These are phyloP conservation scores for Dreissena polymorpha DNA, from an alignment of 1,140 invertebrate genomes.

Conservation along the genomic window DNA sequence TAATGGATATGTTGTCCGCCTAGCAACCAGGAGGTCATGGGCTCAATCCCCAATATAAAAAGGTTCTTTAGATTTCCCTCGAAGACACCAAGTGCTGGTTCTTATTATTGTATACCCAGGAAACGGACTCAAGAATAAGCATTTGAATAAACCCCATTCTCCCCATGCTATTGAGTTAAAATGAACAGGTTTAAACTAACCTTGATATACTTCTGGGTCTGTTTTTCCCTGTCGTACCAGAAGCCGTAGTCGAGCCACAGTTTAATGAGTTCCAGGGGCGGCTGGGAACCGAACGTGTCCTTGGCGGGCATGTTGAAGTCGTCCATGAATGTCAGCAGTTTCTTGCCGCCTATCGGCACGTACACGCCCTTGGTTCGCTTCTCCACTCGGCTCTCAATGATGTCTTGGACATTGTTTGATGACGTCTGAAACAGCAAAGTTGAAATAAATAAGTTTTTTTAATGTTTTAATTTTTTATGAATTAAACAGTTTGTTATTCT, in stretches of 20 bases:
- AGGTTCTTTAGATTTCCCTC: no score
- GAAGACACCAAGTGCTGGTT: no score
- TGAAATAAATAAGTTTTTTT: not conserved
- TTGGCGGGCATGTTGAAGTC: slow-evolving; percentile 95
- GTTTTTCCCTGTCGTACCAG: slow-evolving; percentile 88
- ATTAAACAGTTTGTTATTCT: no score
- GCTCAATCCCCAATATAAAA: no score
- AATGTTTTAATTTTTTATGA: slow-evolving; percentile 11
- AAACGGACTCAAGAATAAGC: no score
- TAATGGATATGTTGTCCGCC: no score
- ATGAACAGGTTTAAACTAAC: slow-evolving; percentile 69
- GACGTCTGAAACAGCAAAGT: slow-evolving; percentile 83
- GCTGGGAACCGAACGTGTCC: slow-evolving; percentile 91
- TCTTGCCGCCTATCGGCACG: slow-evolving; percentile 88
- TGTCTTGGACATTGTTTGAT: slow-evolving; percentile 85
- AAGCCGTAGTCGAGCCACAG: slow-evolving; percentile 93
- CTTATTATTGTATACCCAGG: no score
- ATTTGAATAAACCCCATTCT: no score
- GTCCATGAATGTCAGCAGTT: slow-evolving; percentile 91
- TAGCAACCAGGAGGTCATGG: no score
- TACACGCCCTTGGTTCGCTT: slow-evolving; percentile 91
- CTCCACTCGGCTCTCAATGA: slow-evolving; percentile 89
- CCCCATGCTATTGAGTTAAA: no score
- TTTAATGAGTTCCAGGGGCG: slow-evolving; percentile 90
- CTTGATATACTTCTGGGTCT: slow-evolving; percentile 87